Evolutionary conservation across 2,888 invertebrate species (phyloP).

Genomic region (Oegoconia quadripuncta): DNA sequence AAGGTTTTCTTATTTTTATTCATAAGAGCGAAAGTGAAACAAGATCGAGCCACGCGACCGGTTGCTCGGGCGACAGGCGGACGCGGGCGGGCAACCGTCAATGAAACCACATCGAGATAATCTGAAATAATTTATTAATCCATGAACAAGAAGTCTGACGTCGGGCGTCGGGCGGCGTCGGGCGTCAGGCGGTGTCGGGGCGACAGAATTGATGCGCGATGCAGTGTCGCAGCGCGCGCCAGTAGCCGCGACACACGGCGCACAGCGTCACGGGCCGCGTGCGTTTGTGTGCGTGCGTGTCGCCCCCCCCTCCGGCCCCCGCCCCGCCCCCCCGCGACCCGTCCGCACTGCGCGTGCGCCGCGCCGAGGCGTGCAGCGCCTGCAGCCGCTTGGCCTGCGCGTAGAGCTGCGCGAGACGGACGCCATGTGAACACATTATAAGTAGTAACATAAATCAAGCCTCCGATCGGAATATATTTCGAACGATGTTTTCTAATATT

Average conservation of each 20-base stretch:
- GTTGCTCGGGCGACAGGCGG: too few species aligned
- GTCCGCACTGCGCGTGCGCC: constrained; percentile 14
- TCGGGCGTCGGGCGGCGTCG: background rate
- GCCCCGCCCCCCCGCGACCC: constrained; percentile 13
- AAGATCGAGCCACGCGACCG: too few species aligned
- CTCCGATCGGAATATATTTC: too few species aligned
- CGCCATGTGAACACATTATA: background rate
- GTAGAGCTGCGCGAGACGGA: constrained; percentile 39
- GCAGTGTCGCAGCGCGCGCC: constrained; percentile 45
- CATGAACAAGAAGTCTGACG: too few species aligned
- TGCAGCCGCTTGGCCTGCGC: constrained; percentile 51
- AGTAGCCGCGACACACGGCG: constrained; percentile 50
- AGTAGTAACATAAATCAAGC: too few species aligned
- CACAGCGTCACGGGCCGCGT: constrained; percentile 34
- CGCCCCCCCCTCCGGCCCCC: constrained; percentile 9
- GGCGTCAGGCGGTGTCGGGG: background rate
- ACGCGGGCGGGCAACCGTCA: too few species aligned
- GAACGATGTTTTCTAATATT: background rate
- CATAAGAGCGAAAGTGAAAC: too few species aligned
- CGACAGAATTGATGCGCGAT: constrained; percentile 24
- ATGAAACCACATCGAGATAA: background rate
- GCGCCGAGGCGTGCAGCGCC: constrained; percentile 26
- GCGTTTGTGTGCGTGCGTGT: constrained; percentile 5
- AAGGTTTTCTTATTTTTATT: too few species aligned
- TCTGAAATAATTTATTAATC: background rate